Evolutionary conservation across 2,888 invertebrate genomes (phyloP), one percentile per base, ranked within the genome.

Genomic region (Copidosoma aretas): DNA sequence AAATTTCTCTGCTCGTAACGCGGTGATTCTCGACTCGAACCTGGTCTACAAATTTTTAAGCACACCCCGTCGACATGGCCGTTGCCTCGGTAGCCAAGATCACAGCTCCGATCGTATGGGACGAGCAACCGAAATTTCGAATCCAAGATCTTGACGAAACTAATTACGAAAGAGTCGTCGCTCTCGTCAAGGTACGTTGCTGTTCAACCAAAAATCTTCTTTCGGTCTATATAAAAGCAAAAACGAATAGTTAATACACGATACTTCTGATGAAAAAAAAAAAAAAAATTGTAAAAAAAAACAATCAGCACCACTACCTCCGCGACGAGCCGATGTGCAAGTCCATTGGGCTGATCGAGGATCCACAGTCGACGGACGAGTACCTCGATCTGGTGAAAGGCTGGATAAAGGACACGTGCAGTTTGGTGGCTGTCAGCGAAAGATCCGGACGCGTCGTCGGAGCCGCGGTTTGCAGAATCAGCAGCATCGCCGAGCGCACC

Each of bases 331-430:
- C 81, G 0, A 77, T 79, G 78, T 82, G 80, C 64, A 74, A 71
- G 53, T 73, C 81, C 1, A 60, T 71, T 12, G 67, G 70, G n/a
- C 57, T 81, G 12, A 57, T 69, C 10, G n/a, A 73, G 4, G 80
- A 82, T 51, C 25, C 32, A 1, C 57, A 63, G 41, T 82, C 82
- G 17, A 72, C 77, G 0, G 66, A 74, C 4, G 66, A 56, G 32
- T 81, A 78, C 64, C 54, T 81, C 52, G 72, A 78, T 52, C 68
- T 77, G 1, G 61, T 78, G 25, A 73, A 58, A 39, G 71, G 74
- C 0, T 79, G 81, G 80, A 78, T 82, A 71, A 79, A 76, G 39
- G 82, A 81, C 53, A 76, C 79, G 3, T 77, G 75, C 10, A 82
- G 82, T 63, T 61, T 82, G 22, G 73, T 81, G 4, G 81, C 81